Base-by-base conservation (phyloP, 2,113 vertebrate species). In the Protobothrops flavoviridis region DNA sequence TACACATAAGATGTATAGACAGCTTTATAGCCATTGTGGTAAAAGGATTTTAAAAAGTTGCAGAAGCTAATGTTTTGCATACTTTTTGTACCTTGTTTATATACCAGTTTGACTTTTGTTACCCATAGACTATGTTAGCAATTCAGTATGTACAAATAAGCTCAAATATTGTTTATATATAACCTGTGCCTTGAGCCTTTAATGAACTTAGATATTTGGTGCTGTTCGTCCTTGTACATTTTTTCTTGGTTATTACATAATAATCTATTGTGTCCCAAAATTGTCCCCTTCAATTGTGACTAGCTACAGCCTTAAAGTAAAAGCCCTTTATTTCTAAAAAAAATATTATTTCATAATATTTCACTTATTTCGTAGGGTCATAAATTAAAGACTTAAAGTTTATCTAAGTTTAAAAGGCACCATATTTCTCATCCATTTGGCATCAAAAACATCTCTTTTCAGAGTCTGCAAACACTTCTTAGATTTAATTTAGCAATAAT, bases 401-500 rank as follows among this genome's bases (percentile, higher is more conserved):
- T 33, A 61, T 26, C 24, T 57, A 45, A 11, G 10, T 45, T 48
- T 26, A 33, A 24, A 87, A 61, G 85, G 17, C 17, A 87, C 2
- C 43, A 92, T 33, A 50, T 45, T 48, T 6, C 20, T 33, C 55
- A 61, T 33, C 81, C 13, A 56, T 43, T 91, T 26, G 17, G 21
- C 56, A 48, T 56, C 52, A 86, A 86, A 91, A 48, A 23, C 9
- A 26, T 59, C 5, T 64, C 2, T 20, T 69, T 55, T 92, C 86
- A n/a, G 24, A 88, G 11, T 23, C 48, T 69, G 57, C 11, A 88
- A 61, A 43, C 13, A 92, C 43, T 43, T 29, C 45, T 52, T 69
- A 69, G 53, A 55, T 64, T 92, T 87, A 13, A 69, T 69, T 88
- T 88, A 69, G n/a, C 91, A 88, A 88, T n/a, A 52, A 64, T 53